Percentiles rank a stretch among this genome's conserved stretches.
Conservation (phyloP, 2,888 invertebrate genomes). For the Eremobia ochroleuca region DNA sequence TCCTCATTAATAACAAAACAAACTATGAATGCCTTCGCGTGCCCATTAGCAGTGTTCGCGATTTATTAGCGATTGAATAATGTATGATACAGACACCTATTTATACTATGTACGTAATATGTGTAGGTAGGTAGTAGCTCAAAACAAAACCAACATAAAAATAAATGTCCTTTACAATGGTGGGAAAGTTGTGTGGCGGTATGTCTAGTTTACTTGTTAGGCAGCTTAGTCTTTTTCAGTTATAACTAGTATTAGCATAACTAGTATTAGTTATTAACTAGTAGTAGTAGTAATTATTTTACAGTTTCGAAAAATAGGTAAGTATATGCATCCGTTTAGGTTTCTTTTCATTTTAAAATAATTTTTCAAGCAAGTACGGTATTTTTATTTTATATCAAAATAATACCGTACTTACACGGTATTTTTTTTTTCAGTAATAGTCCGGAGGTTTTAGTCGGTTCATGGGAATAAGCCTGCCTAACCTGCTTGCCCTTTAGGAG, state of each 20-base stretch:
- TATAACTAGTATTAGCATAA: too few species aligned
- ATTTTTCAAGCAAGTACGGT: background rate
- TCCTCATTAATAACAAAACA: conserved; percentile 33
- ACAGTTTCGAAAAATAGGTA: background rate
- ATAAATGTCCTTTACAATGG: background rate
- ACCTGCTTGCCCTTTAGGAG: background rate
- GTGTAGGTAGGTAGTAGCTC: background rate
- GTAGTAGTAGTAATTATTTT: too few species aligned
- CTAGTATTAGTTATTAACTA: too few species aligned
- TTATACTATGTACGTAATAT: conserved; percentile 16
- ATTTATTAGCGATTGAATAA: conserved; percentile 44
- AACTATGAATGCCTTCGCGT: conserved; percentile 43
- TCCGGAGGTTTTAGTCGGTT: too few species aligned
- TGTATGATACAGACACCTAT: conserved; percentile 32
- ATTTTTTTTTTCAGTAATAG: background rate
- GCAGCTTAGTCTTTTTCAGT: too few species aligned
- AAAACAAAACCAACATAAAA: background rate
- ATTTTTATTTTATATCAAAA: too few species aligned
- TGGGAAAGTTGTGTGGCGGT: too few species aligned
- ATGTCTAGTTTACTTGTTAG: background rate
- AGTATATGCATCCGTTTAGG: too few species aligned
- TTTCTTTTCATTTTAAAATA: background rate
- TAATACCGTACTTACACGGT: too few species aligned
- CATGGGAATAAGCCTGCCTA: background rate
- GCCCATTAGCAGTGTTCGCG: conserved; percentile 54